Base-by-base conservation (phyloP, 2,888 invertebrate species). In the Sialis lutaria region DNA sequence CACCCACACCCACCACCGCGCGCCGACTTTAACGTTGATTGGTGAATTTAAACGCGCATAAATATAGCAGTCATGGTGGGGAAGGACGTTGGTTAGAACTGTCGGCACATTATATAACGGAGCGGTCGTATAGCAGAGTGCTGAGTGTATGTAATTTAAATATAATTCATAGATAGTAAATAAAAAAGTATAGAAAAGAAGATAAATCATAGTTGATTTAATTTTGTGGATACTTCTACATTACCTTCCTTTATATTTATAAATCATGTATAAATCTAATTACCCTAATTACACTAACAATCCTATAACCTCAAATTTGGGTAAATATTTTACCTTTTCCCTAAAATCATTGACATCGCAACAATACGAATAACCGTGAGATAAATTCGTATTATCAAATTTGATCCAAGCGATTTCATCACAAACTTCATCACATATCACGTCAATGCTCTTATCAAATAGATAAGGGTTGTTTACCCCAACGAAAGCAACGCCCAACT, bases 401-500 rank as follows among this genome's bases (percentile, higher is more conserved):
- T 57, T 59, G n/a, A 79, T 58, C 79, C 80, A 79, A 54, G 62
- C 64, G 54, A 78, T 69, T 42, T 72, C 67, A 12, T 60, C 53
- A 57, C 78, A 78, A 52, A 77, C 62, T 48, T 73, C 67, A 32
- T 56, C 57, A 51, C 50, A 66, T 51, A 49, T 67, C 65, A 34
- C 65, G 66, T 4, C 65, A 56, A 52, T 48, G 2, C 47, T 47
- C 6, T 51, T 45, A 42, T 57, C 48, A 35, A 53, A 53, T 8
- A 59, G 49, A 50, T 64, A 60, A 0, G 79, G 79, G 57, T 80
- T 77, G 62, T 80, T 80, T 48, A 77, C 68, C 40, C 74, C 70
- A 6, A 80, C 57, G 54, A 79, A 72, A 2, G 73, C 79, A 1
- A 75, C 67, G 1, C 75, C 79, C 4, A 67, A 57, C 6, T 67